Conservation (phyloP, 2,888 invertebrate genomes). For the Meganola albula region DNA sequence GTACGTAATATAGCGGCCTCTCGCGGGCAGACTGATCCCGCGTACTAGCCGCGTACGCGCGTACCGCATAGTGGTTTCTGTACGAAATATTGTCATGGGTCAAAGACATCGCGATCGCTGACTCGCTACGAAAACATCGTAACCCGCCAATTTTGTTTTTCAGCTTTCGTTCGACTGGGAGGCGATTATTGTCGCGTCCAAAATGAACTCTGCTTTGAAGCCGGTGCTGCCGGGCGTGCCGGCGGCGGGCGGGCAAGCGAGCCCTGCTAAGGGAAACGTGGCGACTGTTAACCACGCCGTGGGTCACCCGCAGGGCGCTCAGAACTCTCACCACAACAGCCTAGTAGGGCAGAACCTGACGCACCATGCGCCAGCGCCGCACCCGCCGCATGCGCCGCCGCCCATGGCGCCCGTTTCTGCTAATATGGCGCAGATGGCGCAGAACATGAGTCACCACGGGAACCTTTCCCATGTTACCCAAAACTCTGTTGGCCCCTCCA, state of each 20-base stretch:
- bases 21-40: conserved; percentile 43
- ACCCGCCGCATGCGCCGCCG: conserved; percentile 54
- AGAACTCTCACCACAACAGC: conserved; percentile 53
- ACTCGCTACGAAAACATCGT: conserved; percentile 51
- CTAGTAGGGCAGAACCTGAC: conserved; percentile 59
- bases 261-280: conserved; percentile 66
- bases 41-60: conserved; percentile 68
- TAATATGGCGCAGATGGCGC: conserved; percentile 74
- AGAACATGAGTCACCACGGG: conserved; percentile 74
- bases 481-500: conserved; percentile 52
- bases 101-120: conserved; percentile 64
- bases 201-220: conserved; percentile 81
- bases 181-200: conserved; percentile 43
- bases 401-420: conserved; percentile 73
- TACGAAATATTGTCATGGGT: conserved; percentile 73
- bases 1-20: conserved; percentile 41
- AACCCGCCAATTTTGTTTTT: conserved; percentile 57
- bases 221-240: conserved; percentile 74
- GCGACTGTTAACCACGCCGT: conserved; percentile 62
- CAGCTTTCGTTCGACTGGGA: conserved; percentile 44
- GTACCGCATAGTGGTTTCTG: conserved; percentile 54
- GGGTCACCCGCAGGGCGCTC: conserved; percentile 61
- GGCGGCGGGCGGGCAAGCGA: conserved; percentile 64
- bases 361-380: conserved; percentile 51
- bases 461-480: conserved; percentile 67